Evolutionary conservation across 2,888 invertebrate species (phyloP).

Genomic region (Dysmachus trigonus): DNA sequence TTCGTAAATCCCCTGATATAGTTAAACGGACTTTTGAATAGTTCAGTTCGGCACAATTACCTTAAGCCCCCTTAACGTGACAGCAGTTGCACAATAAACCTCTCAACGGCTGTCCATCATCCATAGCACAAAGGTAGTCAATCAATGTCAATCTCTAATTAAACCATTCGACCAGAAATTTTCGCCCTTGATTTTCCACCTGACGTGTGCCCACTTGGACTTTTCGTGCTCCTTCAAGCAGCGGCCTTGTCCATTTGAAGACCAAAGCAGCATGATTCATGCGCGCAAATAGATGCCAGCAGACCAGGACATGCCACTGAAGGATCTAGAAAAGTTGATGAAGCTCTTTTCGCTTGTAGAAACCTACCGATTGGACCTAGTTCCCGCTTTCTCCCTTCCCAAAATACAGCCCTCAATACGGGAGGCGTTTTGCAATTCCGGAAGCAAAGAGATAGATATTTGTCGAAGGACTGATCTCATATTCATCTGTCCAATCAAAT

Average conservation of each 20-base stretch:
- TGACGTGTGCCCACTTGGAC: neutral
- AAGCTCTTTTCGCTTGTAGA: neutral
- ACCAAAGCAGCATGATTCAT: neutral
- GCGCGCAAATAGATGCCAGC: neutral
- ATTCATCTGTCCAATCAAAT: constrained; percentile 17
- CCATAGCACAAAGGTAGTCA: neutral
- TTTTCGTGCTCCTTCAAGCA: neutral
- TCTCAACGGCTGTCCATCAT: neutral
- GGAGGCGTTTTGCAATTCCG: neutral
- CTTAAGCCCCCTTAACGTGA: neutral
- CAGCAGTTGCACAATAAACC: neutral
- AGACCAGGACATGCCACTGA: neutral
- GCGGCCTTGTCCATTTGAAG: neutral
- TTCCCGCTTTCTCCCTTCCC: neutral
- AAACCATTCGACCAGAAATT: neutral
- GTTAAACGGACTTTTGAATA: neutral
- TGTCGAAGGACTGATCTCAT: neutral
- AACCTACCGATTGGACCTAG: neutral
- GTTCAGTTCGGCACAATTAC: neutral
- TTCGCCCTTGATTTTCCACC: neutral
- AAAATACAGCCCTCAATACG: neutral
- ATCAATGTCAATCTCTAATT: neutral
- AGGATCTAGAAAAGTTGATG: neutral
- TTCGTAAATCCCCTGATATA: neutral
- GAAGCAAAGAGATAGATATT: neutral